Conservation (phyloP, 2,797 vertebrate species). For the Caiman crocodilus region DNA sequence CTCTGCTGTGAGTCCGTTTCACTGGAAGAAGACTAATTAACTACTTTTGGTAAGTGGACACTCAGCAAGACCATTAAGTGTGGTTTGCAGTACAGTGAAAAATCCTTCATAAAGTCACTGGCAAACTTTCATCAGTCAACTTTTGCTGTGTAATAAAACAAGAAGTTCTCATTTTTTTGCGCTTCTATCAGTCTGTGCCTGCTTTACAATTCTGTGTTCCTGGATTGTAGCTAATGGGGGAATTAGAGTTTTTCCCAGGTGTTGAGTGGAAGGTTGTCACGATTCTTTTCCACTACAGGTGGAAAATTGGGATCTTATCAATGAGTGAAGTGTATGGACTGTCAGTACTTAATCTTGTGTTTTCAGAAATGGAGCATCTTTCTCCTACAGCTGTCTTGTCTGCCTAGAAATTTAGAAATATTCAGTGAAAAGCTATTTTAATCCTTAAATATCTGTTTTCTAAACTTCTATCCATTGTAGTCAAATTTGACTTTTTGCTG, state of each 20-base stretch:
- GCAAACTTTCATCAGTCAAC: background rate
- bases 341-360: background rate
- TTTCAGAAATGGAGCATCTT: background rate
- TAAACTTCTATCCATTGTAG: rapidly evolving
- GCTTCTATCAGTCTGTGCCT: background rate
- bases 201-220: background rate
- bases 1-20: background rate
- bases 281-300: background rate
- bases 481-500: background rate
- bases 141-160: background rate
- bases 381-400: background rate
- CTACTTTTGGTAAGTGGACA: rapidly evolving
- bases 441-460: background rate
- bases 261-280: background rate
- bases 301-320: background rate
- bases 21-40: background rate
- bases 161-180: background rate
- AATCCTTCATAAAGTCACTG: background rate
- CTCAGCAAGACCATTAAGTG: background rate
- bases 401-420: background rate
- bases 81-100: background rate
- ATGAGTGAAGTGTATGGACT: background rate
- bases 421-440: too few species aligned
- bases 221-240: background rate
- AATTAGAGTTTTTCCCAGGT: rapidly evolving